These are phyloP conservation scores for Meteorus cinctellus DNA, from an alignment of 2,888 invertebrate species.

Conservation along the genomic window DNA sequence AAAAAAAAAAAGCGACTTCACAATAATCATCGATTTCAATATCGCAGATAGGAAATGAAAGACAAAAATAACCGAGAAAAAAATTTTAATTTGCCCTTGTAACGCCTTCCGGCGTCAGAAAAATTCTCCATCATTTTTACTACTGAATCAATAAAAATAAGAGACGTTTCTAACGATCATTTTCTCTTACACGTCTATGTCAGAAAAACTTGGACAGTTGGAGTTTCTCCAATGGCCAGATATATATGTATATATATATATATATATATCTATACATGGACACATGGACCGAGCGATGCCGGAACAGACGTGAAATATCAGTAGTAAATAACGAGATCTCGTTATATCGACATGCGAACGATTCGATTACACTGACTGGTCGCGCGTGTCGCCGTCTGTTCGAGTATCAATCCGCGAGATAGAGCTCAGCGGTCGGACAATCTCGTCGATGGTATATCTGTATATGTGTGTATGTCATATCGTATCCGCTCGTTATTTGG, in stretches of 20 bases:
- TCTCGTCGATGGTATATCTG: constrained; percentile 22
- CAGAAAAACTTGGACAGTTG: background rate
- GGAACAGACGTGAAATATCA: constrained; percentile 31
- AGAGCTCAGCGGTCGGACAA: constrained; percentile 23
- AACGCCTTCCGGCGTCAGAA: no score
- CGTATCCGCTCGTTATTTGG: constrained; percentile 37
- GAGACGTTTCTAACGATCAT: background rate
- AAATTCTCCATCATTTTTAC: background rate
- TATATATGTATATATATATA: background rate
- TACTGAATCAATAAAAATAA: background rate
- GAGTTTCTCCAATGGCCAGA: background rate
- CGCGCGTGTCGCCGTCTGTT: constrained; percentile 29
- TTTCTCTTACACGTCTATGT: background rate
- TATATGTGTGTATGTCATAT: constrained; percentile 1
- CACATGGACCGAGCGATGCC: background rate
- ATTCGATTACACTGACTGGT: constrained; percentile 46
- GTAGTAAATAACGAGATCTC: constrained; percentile 49
- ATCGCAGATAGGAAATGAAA: no score
- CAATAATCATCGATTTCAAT: no score
- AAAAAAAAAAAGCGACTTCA: no score
- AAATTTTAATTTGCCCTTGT: background rate
- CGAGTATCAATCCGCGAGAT: constrained; percentile 45
- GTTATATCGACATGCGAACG: constrained; percentile 45
- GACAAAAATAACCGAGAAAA: no score
- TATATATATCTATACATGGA: background rate